Percentiles rank a stretch among this genome's conserved stretches.
These are phyloP conservation scores for Drosophila tristis DNA, from an alignment of 1,140 invertebrate genomes.

Conservation along the genomic window DNA sequence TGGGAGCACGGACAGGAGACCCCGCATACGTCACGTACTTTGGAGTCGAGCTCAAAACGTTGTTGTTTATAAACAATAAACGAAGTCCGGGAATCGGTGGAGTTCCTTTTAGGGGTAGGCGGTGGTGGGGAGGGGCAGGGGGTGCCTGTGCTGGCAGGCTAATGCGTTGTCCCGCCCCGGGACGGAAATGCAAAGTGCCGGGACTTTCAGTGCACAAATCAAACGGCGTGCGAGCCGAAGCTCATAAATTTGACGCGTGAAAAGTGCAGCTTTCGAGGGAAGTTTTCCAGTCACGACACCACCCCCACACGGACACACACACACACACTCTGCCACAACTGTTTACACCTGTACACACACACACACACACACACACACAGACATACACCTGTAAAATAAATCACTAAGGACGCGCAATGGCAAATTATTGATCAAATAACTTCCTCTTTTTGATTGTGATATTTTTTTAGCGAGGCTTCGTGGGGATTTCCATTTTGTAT, in stretches of 20 bases:
- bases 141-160: slow-evolving; percentile 15
- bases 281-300: slow-evolving; percentile 52
- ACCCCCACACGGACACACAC: slow-evolving; percentile 22
- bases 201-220: slow-evolving; percentile 67
- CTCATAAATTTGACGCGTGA: slow-evolving; percentile 78
- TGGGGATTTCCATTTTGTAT: not conserved
- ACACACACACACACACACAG: slow-evolving; percentile 14
- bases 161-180: slow-evolving; percentile 46
- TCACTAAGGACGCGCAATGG: slow-evolving; percentile 74
- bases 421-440: slow-evolving; percentile 77
- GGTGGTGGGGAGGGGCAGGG: not conserved
- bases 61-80: slow-evolving; percentile 82
- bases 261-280: slow-evolving; percentile 61
- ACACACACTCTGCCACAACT: not conserved
- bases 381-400: slow-evolving; percentile 16
- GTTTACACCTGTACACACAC: slow-evolving; percentile 39
- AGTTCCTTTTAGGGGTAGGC: not conserved
- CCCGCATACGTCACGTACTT: slow-evolving; percentile 67
- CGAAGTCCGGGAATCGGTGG: slow-evolving; percentile 46
- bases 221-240: slow-evolving; percentile 53
- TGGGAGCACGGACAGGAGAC: slow-evolving; percentile 48
- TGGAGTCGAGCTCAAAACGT: slow-evolving; percentile 52
- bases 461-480: slow-evolving; percentile 4
- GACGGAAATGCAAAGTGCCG: slow-evolving; percentile 48
- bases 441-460: slow-evolving; percentile 36